Base-by-base conservation (phyloP, 2,113 vertebrate genomes). In the Corydoras maculifer region DNA sequence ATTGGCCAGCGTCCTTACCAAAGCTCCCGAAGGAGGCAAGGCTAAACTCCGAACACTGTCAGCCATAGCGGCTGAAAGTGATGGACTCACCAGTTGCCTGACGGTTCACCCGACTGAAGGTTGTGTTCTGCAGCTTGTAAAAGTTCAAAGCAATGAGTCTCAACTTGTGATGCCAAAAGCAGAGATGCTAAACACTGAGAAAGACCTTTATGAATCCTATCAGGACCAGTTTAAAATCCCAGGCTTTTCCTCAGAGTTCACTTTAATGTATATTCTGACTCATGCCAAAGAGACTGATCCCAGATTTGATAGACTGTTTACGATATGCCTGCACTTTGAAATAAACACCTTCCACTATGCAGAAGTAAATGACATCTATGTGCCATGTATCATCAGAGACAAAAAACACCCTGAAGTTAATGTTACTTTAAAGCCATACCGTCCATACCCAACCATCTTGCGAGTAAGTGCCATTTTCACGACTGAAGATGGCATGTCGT, bases 321-420 rank as follows among this genome's bases (percentile, higher is more conserved):
- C 89, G 8, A 80, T 96, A 70, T 83, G 81, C 69, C 82, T 96
- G 60, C 92, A 91, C 71, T 93, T 94, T 78, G 77, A 48, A 0
- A 78, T 87, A 14, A 82, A 84, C 0, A 84, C 88, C 50, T 68
- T 75, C 0, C 75, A 89, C 77, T 94, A 90, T 0, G 85, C 86
- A 4, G 81, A 87, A 0, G 72, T 94, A 62, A 58, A 43, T 0
- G 87, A 92, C 57, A 58, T 94, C 75, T 86, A 80, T 0, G 83
- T 94, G 12, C 90, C 92, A 0, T 90, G 86, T 78, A 80, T 94
- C 57, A 80, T 86, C 58, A 82, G 86, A 0, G 82, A 85, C 30
- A 76, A 77, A 59, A 79, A 83, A 0, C 10, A 86, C 0, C 84
- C 76, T 0, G 14, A 67, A 3, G 86, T 95, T 49, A 58, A 4